A percentile compares a stretch with the other conserved stretches of the same genome.
Conservation (phyloP, 2,797 vertebrate species). For the Microcaecilia unicolor region DNA sequence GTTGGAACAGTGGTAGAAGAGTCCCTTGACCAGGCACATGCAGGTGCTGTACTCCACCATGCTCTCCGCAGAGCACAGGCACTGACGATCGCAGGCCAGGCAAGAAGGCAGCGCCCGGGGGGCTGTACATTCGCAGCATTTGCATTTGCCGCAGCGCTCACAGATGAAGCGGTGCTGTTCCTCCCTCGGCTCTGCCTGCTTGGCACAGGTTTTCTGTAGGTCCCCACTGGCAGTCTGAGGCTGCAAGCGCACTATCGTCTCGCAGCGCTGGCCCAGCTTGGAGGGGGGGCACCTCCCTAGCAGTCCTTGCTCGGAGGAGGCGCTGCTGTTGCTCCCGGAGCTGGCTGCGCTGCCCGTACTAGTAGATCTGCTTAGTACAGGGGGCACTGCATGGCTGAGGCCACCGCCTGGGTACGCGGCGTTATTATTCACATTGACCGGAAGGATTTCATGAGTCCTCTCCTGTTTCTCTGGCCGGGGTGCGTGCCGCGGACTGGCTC, state of each 20-base stretch:
- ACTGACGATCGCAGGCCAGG: constrained; percentile 83
- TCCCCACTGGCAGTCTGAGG: constrained; percentile 72
- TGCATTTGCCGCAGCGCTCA: constrained; percentile 90
- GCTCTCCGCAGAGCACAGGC: constrained; percentile 86
- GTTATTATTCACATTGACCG: constrained; percentile 87
- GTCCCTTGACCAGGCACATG: constrained; percentile 91
- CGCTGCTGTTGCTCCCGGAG: constrained; percentile 82
- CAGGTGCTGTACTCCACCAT: constrained; percentile 90
- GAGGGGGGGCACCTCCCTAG: constrained; percentile 68
- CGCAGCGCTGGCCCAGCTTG: constrained; percentile 52
- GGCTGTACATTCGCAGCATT: constrained; percentile 83
- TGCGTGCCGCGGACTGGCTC: constrained; percentile 54
- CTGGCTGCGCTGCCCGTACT: constrained; percentile 89
- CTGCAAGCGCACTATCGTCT: constrained; percentile 75
- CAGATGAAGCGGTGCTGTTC: constrained; percentile 89
- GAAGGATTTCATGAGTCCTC: constrained; percentile 88
- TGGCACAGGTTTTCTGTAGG: too few species aligned
- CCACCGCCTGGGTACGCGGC: constrained; percentile 68
- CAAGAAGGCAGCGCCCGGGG: constrained; percentile 81
- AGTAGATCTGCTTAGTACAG: constrained; percentile 78
- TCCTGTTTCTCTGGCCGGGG: constrained; percentile 80
- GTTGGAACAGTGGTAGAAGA: constrained; percentile 96
- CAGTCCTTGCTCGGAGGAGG: constrained; percentile 83
- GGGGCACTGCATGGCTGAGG: constrained; percentile 48
- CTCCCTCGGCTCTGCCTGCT: too few species aligned